A percentile compares a stretch with the other conserved stretches of the same genome.
phyloP scores from a whole-genome alignment of 2,888 invertebrate genomes.

The Tanytarsus gracilentus region DNA sequence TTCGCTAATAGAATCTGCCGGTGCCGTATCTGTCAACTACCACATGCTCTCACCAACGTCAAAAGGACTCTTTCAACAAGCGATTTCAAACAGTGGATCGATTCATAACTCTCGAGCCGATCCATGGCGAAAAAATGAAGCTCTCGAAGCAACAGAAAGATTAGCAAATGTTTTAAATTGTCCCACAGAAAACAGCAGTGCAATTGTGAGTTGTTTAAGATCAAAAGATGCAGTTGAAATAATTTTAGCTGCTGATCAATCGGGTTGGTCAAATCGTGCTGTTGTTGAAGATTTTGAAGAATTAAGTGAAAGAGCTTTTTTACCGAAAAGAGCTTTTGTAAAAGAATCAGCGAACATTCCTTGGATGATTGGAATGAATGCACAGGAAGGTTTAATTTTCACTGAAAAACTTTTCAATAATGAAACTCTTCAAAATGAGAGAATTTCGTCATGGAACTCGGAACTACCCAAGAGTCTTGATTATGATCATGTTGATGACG shows the following conservation, averaged over 20 bases:
- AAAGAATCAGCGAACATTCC: slow-evolving; percentile 48
- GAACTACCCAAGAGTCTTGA: neutral
- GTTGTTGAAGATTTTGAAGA: neutral
- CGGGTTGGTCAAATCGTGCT: no score
- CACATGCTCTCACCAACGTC: slow-evolving; percentile 55
- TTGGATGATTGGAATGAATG: slow-evolving; percentile 64
- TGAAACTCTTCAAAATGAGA: neutral
- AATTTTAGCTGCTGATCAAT: no score
- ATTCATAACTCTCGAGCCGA: slow-evolving; percentile 56
- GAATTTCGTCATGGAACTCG: neutral
- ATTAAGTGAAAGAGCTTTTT: neutral
- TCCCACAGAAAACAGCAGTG: slow-evolving; percentile 41
- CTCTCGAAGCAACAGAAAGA: slow-evolving; percentile 49
- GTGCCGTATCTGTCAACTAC: slow-evolving; percentile 57
- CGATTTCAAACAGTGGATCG: slow-evolving; percentile 66
- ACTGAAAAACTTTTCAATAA: neutral
- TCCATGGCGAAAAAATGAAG: slow-evolving; percentile 51
- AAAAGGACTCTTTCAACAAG: slow-evolving; percentile 57
- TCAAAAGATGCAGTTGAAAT: slow-evolving; percentile 53
- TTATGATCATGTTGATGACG: slow-evolving; percentile 49
- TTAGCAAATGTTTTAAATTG: slow-evolving; percentile 55
- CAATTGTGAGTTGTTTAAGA: slow-evolving; percentile 54
- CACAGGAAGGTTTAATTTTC: slow-evolving; percentile 56
- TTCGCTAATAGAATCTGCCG: no score
- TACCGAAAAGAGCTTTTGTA: neutral